Evolutionary conservation across 2,888 invertebrate genomes (phyloP), one percentile per base, ranked within the genome.

Genomic region (Agonum fuliginosum): DNA sequence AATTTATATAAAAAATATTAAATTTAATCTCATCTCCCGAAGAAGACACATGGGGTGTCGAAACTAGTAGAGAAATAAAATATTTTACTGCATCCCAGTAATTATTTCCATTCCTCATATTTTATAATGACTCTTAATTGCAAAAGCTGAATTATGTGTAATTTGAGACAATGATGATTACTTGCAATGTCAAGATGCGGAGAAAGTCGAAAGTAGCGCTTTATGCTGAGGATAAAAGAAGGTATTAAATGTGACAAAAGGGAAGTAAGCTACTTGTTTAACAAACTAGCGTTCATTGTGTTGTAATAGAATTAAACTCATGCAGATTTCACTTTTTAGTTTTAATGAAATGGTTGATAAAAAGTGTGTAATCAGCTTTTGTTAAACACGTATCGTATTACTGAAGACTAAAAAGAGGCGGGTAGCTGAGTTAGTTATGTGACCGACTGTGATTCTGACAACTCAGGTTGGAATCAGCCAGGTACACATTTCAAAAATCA

Each of bases 221-320:
- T 12, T 17, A 12, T 14, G 12, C 17, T 4, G 17, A 69, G 24
- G 20, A 46, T 22, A 5, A 67, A 67, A 22, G 30, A 41, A 67
- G 19, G 0, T 27, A 27, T 58, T 20, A 6, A 41, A n/a, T 69
- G 22, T 14, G 17, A 22, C 41, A 43, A 69, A 37, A 69, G 69
- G 69, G 41, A 69, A 41, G 34, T 24, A 69, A 46, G 69, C 69
- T 46, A 69, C 43, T 62, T 62, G 58, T 17, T 27, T 17, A 62
- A 30, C 58, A 30, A 62, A 62, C 58, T 62, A 62, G 10, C n/a
- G n/a, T 6, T 14, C 58, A 62, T 27, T 62, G 30, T 62, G 30
- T 30, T 62, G 30, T 62, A 62, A 62, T 10, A 17, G 14, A 62
- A 30, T 58, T 58, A 58, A 62, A 62, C 58, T 30, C 58, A 62